phyloP scores from a whole-genome alignment of 2,113 vertebrate species.

The Pachycephala philippinensis region DNA sequence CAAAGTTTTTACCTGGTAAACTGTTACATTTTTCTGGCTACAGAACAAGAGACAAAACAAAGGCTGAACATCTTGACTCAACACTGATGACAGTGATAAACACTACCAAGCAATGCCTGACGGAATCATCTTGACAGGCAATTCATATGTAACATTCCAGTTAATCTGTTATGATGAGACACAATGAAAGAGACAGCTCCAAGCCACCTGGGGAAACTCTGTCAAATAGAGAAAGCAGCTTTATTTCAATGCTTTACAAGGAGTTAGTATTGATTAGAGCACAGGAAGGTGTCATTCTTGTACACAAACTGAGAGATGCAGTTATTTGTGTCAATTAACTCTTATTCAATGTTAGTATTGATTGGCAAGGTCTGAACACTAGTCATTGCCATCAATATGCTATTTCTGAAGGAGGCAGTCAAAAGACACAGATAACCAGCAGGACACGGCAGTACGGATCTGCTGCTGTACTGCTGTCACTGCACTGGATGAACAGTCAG shows the following conservation, averaged over 20 bases:
- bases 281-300: slow-evolving; percentile 71
- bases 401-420: slow-evolving; percentile 67
- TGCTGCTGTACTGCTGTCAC: slow-evolving; percentile 2
- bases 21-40: background rate
- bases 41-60: slow-evolving; percentile 25
- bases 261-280: slow-evolving; percentile 79
- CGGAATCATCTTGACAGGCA: slow-evolving; percentile 83
- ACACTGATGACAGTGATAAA: slow-evolving; percentile 77
- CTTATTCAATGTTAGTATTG: slow-evolving; percentile 76
- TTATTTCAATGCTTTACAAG: slow-evolving; percentile 66
- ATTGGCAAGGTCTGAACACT: slow-evolving; percentile 79
- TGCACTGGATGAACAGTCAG: background rate
- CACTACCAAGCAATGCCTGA: slow-evolving; percentile 73
- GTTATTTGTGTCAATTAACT: slow-evolving; percentile 80
- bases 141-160: slow-evolving; percentile 82
- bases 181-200: slow-evolving; percentile 74
- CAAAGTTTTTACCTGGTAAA: background rate
- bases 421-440: slow-evolving; percentile 56
- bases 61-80: slow-evolving; percentile 44
- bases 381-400: slow-evolving; percentile 79
- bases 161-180: slow-evolving; percentile 73
- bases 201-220: slow-evolving; percentile 66
- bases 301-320: slow-evolving; percentile 65
- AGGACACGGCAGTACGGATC: slow-evolving; percentile 55
- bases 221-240: slow-evolving; percentile 68